Conservation (phyloP, 1,140 invertebrate genomes). For the Diploscapter pachys region DNA sequence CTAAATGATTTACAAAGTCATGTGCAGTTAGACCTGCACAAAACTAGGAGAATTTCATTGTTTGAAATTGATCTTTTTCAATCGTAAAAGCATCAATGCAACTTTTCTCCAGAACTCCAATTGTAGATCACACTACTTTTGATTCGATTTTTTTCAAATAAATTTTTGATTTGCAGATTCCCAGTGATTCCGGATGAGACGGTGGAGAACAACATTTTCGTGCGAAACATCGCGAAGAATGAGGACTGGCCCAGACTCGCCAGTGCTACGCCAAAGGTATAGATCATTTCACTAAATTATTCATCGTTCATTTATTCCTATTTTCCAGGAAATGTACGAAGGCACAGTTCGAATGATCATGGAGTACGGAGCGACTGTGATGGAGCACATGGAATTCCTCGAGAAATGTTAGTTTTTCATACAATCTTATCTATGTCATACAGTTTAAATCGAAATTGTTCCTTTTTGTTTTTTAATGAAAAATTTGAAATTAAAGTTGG, state of each 20-base stretch:
- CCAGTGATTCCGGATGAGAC: constrained; percentile 56
- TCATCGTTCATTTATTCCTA: no score
- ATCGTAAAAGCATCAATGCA: no score
- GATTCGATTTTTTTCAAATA: background rate
- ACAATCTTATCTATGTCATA: no score
- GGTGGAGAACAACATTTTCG: constrained; percentile 50
- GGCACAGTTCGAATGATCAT: constrained; percentile 53
- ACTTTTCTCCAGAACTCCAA: no score
- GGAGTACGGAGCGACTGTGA: constrained; percentile 53
- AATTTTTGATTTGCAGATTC: constrained; percentile 41
- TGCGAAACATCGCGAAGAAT: constrained; percentile 49
- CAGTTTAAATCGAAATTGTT: background rate
- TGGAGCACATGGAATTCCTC: constrained; percentile 51
- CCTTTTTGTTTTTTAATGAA: no score
- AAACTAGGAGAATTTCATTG: background rate
- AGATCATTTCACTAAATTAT: constrained; percentile 7
- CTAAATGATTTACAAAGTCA: no score
- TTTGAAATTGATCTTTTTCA: constrained; percentile 9
- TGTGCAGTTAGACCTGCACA: no score
- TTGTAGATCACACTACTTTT: no score
- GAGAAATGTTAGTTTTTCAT: constrained; percentile 41
- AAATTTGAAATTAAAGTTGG: constrained; percentile 5
- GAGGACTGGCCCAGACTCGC: constrained; percentile 52
- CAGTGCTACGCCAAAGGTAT: constrained; percentile 43
- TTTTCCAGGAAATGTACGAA: constrained; percentile 52